Evolutionary conservation across 2,888 invertebrate species (phyloP), one percentile per base, ranked within the genome.

Genomic region (Neoascia interrupta): DNA sequence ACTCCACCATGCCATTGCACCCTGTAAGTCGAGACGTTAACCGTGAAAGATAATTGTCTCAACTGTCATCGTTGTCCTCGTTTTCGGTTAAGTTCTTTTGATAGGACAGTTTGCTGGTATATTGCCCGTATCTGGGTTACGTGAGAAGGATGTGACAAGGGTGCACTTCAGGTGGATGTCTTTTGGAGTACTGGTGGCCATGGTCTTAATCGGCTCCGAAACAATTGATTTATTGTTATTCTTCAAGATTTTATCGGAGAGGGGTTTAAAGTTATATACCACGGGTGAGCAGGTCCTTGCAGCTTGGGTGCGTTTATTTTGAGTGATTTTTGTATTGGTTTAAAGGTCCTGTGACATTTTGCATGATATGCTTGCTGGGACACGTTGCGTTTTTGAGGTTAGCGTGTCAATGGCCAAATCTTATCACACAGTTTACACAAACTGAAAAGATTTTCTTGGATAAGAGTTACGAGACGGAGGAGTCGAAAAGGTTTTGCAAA

Each of bases 31-130:
- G 16, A 56, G 18, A 45, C 18, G 21, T 31, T 15, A 34, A 21
- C 31, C 8, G 8, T 49, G 39, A 31, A 10, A 49, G 23, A 54
- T 37, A 39, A 53, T 56, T 28, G 16, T 43, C 43, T 37, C 28
- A 16, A 51, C 41, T 45, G 28, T 43, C 47, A 56, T 16, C 72
- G 23, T 4, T 11, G 19, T 23, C 11, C 2, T 11, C 23, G 6
- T 3, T 21, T 10, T 31, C 13, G 15, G 8, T 60, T 4, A 37
- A 87, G 90, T 91, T 61, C 84, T 91, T 49, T 83, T 89, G 26
- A 68, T 91, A 37, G 90, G 90, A 0, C 91, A 91, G 82, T 89
- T 89, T 60, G 90, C 91, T 74, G 91, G 90, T 18, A 84, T 91
- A 11, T 83, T 92, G 81, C 91, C 91, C 0, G 89, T 91, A 0